Evolutionary conservation across 2,888 invertebrate genomes (phyloP), one percentile per base, ranked within the genome.

Genomic region (Polietes domitor): DNA sequence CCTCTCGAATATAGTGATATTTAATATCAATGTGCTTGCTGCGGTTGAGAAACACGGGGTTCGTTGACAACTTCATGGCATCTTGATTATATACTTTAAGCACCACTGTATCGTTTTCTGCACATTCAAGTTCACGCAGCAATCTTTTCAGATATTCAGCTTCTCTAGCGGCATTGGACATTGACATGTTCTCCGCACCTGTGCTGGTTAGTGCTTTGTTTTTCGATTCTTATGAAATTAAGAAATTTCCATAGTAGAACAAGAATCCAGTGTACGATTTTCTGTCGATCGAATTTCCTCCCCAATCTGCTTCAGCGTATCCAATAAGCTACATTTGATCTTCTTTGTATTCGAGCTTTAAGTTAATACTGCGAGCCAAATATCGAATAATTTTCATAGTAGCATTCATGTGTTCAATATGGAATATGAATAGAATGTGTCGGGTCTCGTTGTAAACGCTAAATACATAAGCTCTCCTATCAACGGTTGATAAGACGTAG

Each of bases 301-400:
- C 65, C 63, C 78, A 78, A 32, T 78, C 78, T 10, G 78, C 72
- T 63, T 63, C 72, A 28, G 63, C 61, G 28, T 53, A 78, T 15
- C 72, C 55, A 2, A 21, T 2, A 24, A 70, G 24, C 0, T 10
- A n/a, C 12, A 43, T 70, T 43, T 47, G 19, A 19, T 43, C 32
- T 0, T 5, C 17, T 41, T 43, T 24, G 41, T 43, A 77, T 17
- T n/a, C 26, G 26, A 77, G 26, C 41, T 77, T 70, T 5, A 68
- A 26, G 7, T 77, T 24, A 70, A n/a, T 41, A 21, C 43, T 74
- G 1, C 61, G 47, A 41, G 17, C 17, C n/a, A 74, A 47, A 43
- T 74, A 58, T 10, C 43, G 32, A 41, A 58, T 12, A 5, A 74
- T 63, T 61, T 65, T 15, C 19, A 50, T 50, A 12, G 65, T 53